phyloP scores from a whole-genome alignment of 2,113 vertebrate genomes.

The Piprites chloris region DNA sequence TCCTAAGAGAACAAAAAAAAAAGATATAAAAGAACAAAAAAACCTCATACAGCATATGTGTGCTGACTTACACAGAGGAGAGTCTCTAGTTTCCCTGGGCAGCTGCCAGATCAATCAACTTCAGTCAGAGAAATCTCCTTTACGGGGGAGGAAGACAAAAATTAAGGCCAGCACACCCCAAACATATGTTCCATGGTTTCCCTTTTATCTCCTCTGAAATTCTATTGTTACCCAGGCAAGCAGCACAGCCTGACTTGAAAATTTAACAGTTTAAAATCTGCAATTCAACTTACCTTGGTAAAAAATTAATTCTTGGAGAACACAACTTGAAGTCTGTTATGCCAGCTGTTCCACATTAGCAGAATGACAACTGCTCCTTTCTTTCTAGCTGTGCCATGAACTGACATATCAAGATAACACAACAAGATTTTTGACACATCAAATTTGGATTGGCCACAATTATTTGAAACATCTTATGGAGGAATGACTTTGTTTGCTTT shows the following conservation, averaged over 20 bases:
- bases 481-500: not conserved
- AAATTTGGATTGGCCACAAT: not conserved
- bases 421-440: not conserved
- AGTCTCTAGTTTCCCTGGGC: not conserved
- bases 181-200: not conserved
- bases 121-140: not conserved
- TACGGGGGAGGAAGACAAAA: not conserved
- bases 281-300: not conserved
- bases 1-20: not conserved
- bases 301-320: conserved; percentile 11
- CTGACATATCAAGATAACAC: not conserved
- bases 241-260: not conserved
- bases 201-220: not conserved
- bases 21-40: not conserved
- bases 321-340: not conserved
- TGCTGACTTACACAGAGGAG: not conserved
- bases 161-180: not conserved
- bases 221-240: not conserved
- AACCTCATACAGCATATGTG: not conserved
- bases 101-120: conserved; percentile 3
- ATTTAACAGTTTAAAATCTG: not conserved
- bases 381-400: not conserved
- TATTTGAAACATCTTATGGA: not conserved
- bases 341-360: conserved; percentile 29
- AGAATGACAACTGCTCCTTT: not conserved